Evolutionary conservation across 2,888 invertebrate genomes (phyloP), one percentile per base, ranked within the genome.

Genomic region (Nysson spinosus): DNA sequence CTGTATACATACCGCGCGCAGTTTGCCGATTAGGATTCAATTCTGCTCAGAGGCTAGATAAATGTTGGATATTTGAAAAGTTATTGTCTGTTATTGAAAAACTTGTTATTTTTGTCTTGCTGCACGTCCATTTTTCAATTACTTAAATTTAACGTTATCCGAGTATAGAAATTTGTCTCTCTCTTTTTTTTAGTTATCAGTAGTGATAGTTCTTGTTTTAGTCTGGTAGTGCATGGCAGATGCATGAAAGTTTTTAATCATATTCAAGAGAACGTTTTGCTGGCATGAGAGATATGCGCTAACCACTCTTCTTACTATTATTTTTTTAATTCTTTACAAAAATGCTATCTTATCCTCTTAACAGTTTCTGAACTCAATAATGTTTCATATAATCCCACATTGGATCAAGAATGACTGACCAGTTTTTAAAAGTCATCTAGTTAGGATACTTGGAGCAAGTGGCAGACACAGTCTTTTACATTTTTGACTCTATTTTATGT

Each of bases 251-350:
- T 79, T 80, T n/a, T 77, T 63, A 76, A 78, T 75, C 78, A 76
- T 67, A 75, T 77, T 75, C 70, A 49, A 80, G 54, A 79, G 65
- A 62, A 79, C 67, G 73, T 69, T 72, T 79, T 70, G 82, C 80
- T 86, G 73, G 86, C 86, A 86, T 86, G 86, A 80, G 78, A 77
- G 79, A 82, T n/a, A n/a, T 75, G 82, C 83, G 83, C 82, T 86
- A 85, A 86, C 82, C 72, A 65, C n/a, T 80, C 42, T 77, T 68
- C 70, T 80, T 70, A 51, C 54, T 64, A 35, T 61, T 56, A 62
- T 52, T 58, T 52, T 60, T 56, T 66, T 42, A 54, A n/a, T n/a
- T n/a, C n/a, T n/a, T n/a, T n/a, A n/a, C n/a, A n/a, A n/a, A n/a
- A 56, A 44, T 28, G 51, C 54, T 68, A 68, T 42, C 46, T 64